Evolutionary conservation across 2,113 vertebrate genomes (phyloP).

Genomic region (Plestiodon gilberti): DNA sequence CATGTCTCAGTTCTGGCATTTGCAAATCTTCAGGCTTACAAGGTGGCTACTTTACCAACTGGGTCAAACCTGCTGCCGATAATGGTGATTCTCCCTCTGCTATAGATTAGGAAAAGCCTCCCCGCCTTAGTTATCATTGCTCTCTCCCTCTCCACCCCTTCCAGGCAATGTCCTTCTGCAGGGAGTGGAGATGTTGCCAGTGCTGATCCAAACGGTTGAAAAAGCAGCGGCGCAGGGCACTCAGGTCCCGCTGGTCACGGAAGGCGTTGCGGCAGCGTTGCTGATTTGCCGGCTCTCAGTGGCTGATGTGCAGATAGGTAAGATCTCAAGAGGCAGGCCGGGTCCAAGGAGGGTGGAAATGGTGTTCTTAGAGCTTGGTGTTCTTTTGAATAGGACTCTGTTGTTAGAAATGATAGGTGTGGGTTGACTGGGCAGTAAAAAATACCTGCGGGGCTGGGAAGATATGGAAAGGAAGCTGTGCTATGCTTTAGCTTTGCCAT

Average conservation of each 20-base stretch:
- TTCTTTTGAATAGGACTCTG: not conserved
- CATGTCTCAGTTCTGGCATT: too few species aligned
- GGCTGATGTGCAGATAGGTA: constrained; percentile 88
- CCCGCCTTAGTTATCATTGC: not conserved
- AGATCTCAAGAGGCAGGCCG: constrained; percentile 45
- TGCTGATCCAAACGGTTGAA: constrained; percentile 91
- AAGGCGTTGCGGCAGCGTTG: constrained; percentile 89
- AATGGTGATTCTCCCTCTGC: not conserved
- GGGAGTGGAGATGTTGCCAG: constrained; percentile 82
- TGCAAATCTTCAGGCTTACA: too few species aligned
- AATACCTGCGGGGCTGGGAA: too few species aligned
- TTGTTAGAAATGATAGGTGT: not conserved
- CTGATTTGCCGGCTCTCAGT: constrained; percentile 88
- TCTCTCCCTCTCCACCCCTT: constrained; percentile 33
- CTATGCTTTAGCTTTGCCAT: too few species aligned
- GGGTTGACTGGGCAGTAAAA: too few species aligned
- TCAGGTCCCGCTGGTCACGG: constrained; percentile 87
- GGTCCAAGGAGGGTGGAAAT: not conserved
- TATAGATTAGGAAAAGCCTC: rapidly evolving
- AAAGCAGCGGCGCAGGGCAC: constrained; percentile 91
- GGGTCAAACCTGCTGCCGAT: too few species aligned
- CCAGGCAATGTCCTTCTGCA: constrained; percentile 90
- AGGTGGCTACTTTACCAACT: too few species aligned
- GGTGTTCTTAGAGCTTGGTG: not conserved
- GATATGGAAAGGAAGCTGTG: too few species aligned